These are phyloP conservation scores for Orchestia grillus DNA, from an alignment of 1,140 invertebrate species.

Conservation along the genomic window DNA sequence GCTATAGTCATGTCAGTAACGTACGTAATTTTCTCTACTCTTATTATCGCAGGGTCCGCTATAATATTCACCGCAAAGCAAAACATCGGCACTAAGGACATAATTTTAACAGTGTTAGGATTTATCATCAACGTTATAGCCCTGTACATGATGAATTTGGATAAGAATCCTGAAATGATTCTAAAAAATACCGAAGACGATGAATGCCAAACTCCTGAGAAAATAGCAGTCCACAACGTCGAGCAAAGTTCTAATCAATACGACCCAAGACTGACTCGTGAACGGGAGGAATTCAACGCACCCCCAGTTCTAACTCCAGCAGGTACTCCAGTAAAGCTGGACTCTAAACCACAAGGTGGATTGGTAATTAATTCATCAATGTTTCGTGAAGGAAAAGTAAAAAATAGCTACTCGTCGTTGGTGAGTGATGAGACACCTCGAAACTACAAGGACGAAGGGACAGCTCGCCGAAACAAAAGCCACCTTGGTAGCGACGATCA, in stretches of 20 bases:
- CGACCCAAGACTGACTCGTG: not conserved
- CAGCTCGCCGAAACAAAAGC: not conserved
- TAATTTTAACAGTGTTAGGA: slow-evolving; percentile 64
- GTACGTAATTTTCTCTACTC: slow-evolving; percentile 65
- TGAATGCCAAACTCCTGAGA: not conserved
- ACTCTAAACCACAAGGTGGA: not conserved
- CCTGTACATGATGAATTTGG: slow-evolving; percentile 63
- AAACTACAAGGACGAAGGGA: not conserved
- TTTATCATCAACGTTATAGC: slow-evolving; percentile 66
- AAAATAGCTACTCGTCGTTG: slow-evolving; percentile 19
- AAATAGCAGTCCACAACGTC: not conserved
- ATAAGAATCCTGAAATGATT: slow-evolving; percentile 60
- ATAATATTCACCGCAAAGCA: slow-evolving; percentile 64
- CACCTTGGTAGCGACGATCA: not conserved
- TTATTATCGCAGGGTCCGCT: slow-evolving; percentile 65
- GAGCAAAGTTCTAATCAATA: not conserved
- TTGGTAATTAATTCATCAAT: not conserved
- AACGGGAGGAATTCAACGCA: not conserved
- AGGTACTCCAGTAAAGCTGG: not conserved
- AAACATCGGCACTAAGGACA: slow-evolving; percentile 65
- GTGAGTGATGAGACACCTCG: not conserved
- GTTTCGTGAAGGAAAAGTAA: not conserved
- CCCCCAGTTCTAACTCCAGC: not conserved
- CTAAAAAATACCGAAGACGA: not conserved
- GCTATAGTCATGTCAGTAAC: slow-evolving; percentile 67